A percentile compares a stretch with the other conserved stretches of the same genome.
These are phyloP conservation scores for Crocuta crocuta DNA, from an alignment of 2,113 vertebrate species.

Conservation along the genomic window DNA sequence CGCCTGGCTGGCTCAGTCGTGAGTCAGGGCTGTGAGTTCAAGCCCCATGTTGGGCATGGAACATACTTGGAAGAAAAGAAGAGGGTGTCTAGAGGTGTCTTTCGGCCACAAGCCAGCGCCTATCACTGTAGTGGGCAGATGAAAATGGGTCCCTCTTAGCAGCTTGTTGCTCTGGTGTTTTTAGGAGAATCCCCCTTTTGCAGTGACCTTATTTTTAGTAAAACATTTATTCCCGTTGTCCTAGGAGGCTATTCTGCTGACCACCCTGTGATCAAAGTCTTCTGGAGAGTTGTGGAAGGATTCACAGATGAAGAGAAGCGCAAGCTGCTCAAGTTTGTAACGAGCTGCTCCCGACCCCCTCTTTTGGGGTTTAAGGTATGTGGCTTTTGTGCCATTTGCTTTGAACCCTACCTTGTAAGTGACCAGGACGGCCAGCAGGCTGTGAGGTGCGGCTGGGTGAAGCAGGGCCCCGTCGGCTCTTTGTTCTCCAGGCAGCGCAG, in stretches of 20 bases:
- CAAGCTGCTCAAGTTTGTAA: conserved; percentile 97
- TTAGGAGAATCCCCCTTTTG: neutral
- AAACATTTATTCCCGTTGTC: neutral
- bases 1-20: neutral
- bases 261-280: conserved; percentile 96
- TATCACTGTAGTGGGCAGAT: rapidly evolving
- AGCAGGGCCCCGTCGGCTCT: rapidly evolving
- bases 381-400: neutral
- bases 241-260: conserved; percentile 96
- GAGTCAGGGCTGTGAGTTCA: neutral
- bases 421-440: rapidly evolving
- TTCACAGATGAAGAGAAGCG: conserved; percentile 99
- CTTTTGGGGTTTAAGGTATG: conserved; percentile 98
- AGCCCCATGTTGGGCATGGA: neutral
- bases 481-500: no score
- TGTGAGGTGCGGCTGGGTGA: rapidly evolving
- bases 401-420: rapidly evolving
- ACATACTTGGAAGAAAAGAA: neutral
- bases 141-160: rapidly evolving
- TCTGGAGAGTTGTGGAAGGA: conserved; percentile 98
- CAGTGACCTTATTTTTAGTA: neutral
- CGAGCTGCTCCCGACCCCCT: conserved; percentile 97
- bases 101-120: neutral
- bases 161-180: neutral
- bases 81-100: neutral